Base-by-base conservation (phyloP, 2,113 vertebrate species). In the Agelaius tricolor region DNA sequence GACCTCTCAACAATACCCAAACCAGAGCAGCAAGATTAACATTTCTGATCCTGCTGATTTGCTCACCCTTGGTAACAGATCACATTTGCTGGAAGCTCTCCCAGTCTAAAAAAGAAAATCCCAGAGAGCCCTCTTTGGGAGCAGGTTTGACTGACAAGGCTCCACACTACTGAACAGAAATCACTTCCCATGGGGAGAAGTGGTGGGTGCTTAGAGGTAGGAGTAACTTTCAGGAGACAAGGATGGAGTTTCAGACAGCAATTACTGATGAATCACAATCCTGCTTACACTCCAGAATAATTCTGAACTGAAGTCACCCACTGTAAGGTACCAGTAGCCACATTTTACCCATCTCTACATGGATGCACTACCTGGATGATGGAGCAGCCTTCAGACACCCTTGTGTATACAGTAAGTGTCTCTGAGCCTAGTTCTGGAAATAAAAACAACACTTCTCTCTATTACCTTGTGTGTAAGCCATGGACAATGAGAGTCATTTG, bases 231-330 rank as follows among this genome's bases (percentile, higher is more conserved):
- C 51, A 61, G 63, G 37, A 95, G 75, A 63, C 87, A 83, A 43
- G 59, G 79, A 87, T 90, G 82, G 87, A 88, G 59, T 61, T 96
- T 82, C 69, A 93, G 62, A 65, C 41, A 67, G 33, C 72, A 92
- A 86, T 77, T 90, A 88, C 16, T 85, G 58, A 69, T 27, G 3
- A 67, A 46, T 30, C 54, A 52, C 59, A 68, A 49, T 11, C 46
- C 49, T 75, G 59, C 55, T 90, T 55, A 90, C 17, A 7, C 59
- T 59, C 39, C 72, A 90, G 30, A 86, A 17, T 24, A 66, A 76
- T 51, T 57, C 66, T 52, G 19, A 68, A 62, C 62, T 52, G 22
- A 74, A 62, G 49, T 49, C 43, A 62, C 49, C n/a, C n/a, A 15
- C 49, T 76, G 10, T 35, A 39, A 82, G 12, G 27, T 8, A 83